These are phyloP conservation scores for Papilio machaon DNA, from an alignment of 1,140 invertebrate genomes.

Conservation along the genomic window DNA sequence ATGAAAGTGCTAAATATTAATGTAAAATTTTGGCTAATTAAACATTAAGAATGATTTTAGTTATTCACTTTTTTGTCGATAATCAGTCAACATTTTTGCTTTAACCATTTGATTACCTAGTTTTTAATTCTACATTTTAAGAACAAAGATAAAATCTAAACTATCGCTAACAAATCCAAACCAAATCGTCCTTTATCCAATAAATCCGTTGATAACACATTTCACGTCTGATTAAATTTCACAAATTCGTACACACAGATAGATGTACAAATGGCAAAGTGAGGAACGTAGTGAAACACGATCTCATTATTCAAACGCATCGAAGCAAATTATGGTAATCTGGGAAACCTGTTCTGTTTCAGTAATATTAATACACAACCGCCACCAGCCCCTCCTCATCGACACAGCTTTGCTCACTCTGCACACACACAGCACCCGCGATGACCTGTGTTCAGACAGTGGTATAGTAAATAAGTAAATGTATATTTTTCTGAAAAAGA, in stretches of 20 bases:
- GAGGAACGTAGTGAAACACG: slow-evolving; percentile 66
- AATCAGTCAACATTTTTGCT: background rate
- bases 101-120: background rate
- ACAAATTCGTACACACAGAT: slow-evolving; percentile 45
- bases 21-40: background rate
- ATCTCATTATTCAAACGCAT: slow-evolving; percentile 81
- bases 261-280: slow-evolving; percentile 56
- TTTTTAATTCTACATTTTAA: background rate
- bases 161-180: background rate
- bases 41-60: background rate
- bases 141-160: slow-evolving; percentile 5
- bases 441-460: background rate
- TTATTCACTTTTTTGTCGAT: background rate
- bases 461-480: background rate
- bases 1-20: background rate
- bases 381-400: slow-evolving; percentile 50
- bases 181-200: slow-evolving; percentile 27
- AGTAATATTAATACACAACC: slow-evolving; percentile 79
- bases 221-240: slow-evolving; percentile 64
- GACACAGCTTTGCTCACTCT: slow-evolving; percentile 46
- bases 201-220: slow-evolving; percentile 46
- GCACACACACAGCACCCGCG: background rate
- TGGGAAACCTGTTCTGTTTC: slow-evolving; percentile 79
- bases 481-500: background rate
- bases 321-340: slow-evolving; percentile 82